Conservation (phyloP, 2,888 invertebrate genomes). For the Drosophila leonis region DNA sequence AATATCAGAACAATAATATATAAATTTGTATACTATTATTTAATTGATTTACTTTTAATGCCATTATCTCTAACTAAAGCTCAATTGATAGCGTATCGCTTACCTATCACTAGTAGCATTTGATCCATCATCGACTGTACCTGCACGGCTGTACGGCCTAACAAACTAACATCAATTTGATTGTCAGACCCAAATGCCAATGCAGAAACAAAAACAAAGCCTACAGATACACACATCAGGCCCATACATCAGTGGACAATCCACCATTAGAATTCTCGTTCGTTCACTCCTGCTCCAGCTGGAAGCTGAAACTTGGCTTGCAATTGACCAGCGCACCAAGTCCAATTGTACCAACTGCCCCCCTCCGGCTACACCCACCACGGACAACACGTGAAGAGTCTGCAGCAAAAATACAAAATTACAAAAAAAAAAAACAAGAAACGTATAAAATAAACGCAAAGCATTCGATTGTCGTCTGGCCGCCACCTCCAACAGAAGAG, state of each 20-base stretch:
- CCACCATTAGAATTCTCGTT: conserved; percentile 44
- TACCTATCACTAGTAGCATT: background rate
- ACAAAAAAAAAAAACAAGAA: conserved; percentile 15
- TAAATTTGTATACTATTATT: background rate
- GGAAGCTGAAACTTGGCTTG: conserved; percentile 72
- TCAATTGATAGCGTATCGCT: background rate
- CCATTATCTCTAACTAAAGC: background rate
- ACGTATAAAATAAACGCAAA: conserved; percentile 51
- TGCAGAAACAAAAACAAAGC: conserved; percentile 38
- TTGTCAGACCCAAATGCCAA: conserved; percentile 38
- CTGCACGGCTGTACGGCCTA: background rate
- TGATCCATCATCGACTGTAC: conserved; percentile 41
- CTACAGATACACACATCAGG: conserved; percentile 27
- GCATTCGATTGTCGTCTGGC: conserved; percentile 76
- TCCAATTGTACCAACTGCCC: conserved; percentile 62
- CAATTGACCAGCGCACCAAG: conserved; percentile 76
- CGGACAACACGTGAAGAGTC: conserved; percentile 33
- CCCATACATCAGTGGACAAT: conserved; percentile 10
- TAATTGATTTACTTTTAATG: background rate
- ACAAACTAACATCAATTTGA: conserved; percentile 55
- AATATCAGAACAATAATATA: no score
- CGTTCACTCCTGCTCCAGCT: background rate
- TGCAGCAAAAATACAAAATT: conserved; percentile 12
- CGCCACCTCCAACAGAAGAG: conserved; percentile 23
- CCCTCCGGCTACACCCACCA: background rate